Conservation (phyloP, 2,888 invertebrate genomes). For the Caenorhabditis auriculariae region DNA sequence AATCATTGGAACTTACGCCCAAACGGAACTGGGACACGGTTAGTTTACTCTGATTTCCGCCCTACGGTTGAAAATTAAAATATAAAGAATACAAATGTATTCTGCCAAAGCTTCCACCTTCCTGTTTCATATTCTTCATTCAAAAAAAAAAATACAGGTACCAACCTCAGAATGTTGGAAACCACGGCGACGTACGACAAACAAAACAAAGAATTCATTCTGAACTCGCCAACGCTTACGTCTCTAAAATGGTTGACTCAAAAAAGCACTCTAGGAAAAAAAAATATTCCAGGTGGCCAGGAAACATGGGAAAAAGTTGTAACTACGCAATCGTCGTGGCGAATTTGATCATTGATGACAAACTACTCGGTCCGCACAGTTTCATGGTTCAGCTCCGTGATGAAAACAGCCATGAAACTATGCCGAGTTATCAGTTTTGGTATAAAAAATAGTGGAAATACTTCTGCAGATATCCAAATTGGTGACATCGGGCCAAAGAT, state of each 20-base stretch:
- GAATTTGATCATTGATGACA: conserved; percentile 81
- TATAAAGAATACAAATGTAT: too few relatives aligned
- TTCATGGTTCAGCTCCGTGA: conserved; percentile 18
- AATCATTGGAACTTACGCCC: conserved; percentile 90
- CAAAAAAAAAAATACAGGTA: conserved; percentile 69
- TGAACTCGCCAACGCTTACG: conserved; percentile 83
- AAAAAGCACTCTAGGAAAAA: background rate
- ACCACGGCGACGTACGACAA: conserved; percentile 88
- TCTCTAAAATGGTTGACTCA: conserved; percentile 69
- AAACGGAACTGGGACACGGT: conserved; percentile 87
- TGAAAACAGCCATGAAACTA: conserved; percentile 9
- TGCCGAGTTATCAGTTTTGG: too few relatives aligned
- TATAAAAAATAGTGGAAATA: too few relatives aligned
- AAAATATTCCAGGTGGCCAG: conserved; percentile 33
- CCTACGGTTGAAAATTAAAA: too few relatives aligned
- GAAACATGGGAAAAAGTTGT: conserved; percentile 72
- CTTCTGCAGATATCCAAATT: conserved; percentile 74
- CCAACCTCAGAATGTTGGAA: conserved; percentile 83
- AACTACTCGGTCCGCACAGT: conserved; percentile 66
- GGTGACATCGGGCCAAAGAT: conserved; percentile 94
- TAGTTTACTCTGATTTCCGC: conserved; percentile 22
- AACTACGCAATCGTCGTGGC: conserved; percentile 91
- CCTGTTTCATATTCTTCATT: too few relatives aligned
- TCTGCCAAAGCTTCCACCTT: too few relatives aligned
- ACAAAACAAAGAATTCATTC: conserved; percentile 78